phyloP scores from a whole-genome alignment of 1,140 invertebrate genomes.

The Polyergus mexicanus region DNA sequence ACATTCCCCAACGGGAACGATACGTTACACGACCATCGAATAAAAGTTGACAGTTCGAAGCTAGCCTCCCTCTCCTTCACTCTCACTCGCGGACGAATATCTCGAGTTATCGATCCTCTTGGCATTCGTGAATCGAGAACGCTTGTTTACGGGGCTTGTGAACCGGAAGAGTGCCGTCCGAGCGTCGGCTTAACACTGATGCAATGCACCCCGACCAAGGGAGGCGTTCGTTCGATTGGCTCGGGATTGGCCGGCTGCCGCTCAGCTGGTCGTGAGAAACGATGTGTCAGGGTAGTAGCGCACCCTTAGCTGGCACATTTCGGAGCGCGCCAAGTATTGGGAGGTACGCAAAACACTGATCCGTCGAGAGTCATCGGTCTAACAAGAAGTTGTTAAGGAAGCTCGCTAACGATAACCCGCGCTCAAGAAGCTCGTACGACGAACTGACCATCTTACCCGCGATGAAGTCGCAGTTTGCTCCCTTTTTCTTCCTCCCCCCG shows the following conservation, averaged over 20 bases:
- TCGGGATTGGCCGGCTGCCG: constrained; percentile 61
- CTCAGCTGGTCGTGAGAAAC: constrained; percentile 1
- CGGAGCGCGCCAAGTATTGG: constrained; percentile 47
- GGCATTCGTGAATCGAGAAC: constrained; percentile 23
- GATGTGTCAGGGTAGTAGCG: constrained; percentile 70
- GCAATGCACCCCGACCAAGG: constrained; percentile 76
- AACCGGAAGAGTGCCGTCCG: constrained; percentile 74
- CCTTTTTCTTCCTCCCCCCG: neutral
- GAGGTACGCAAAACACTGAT: constrained; percentile 43
- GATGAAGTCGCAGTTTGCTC: constrained; percentile 40
- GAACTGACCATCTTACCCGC: constrained; percentile 60
- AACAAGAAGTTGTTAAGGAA: constrained; percentile 37
- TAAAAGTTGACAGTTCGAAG: neutral
- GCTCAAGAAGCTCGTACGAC: constrained; percentile 66
- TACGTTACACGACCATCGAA: constrained; percentile 11
- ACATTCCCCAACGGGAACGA: neutral
- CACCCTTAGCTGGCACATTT: constrained; percentile 73
- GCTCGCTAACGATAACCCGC: constrained; percentile 44
- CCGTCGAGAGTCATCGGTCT: constrained; percentile 69
- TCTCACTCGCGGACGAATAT: constrained; percentile 21
- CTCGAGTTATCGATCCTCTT: constrained; percentile 60
- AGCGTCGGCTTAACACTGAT: constrained; percentile 79
- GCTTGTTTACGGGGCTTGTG: constrained; percentile 66
- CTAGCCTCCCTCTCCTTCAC: neutral
- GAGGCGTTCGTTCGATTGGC: constrained; percentile 78